A percentile compares a stretch with the other conserved stretches of the same genome.
Conservation (phyloP, 2,888 invertebrate species). For the Luffia ferchaultella region DNA sequence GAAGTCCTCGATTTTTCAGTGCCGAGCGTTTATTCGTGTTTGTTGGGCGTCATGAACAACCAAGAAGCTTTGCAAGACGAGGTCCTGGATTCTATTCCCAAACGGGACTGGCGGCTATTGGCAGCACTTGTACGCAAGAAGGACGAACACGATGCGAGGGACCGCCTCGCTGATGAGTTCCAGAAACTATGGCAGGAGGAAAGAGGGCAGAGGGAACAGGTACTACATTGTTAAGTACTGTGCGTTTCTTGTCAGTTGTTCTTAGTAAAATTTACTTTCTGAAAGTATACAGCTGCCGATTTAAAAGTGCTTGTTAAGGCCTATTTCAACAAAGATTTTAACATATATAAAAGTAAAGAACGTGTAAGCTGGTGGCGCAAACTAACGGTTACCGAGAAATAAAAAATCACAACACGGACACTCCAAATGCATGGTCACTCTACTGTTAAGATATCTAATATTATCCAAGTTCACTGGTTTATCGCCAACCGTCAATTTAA, state of each 20-base stretch:
- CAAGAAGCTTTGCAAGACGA: constrained; percentile 16
- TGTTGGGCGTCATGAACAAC: constrained; percentile 27
- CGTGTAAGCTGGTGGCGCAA: no score
- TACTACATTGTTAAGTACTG: constrained; percentile 13
- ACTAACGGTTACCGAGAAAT: no score
- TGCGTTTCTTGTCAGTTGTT: neutral
- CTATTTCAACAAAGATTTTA: no score
- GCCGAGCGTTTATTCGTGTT: constrained; percentile 29
- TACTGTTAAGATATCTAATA: no score
- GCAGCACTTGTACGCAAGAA: constrained; percentile 54
- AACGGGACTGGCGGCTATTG: constrained; percentile 54
- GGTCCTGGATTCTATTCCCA: constrained; percentile 41
- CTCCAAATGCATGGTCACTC: no score
- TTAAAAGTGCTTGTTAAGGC: no score
- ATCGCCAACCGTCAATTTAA: no score
- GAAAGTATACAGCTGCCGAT: neutral
- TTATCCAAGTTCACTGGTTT: no score
- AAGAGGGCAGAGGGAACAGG: constrained; percentile 37
- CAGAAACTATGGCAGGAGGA: constrained; percentile 57
- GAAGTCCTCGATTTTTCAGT: no score
- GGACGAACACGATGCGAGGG: constrained; percentile 42
- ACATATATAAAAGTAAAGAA: no score
- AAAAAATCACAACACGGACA: no score
- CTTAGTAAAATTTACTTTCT: no score
- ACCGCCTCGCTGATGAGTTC: constrained; percentile 53